These are phyloP conservation scores for Orcinus orca DNA, from an alignment of 2,113 vertebrate species.

Conservation along the genomic window DNA sequence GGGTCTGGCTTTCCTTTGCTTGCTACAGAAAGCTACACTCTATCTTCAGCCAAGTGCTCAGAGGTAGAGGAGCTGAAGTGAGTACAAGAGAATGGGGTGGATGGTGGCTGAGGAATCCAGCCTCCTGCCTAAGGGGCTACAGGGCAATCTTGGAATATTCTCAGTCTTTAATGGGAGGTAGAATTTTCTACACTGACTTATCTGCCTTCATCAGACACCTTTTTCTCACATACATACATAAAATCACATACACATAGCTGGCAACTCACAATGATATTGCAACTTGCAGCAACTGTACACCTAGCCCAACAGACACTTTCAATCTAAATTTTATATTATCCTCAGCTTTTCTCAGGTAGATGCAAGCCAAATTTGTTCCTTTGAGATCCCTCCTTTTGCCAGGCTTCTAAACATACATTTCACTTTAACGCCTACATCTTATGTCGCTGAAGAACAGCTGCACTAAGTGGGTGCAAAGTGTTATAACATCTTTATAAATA, in stretches of 20 bases:
- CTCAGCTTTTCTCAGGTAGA: background rate
- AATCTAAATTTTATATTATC: background rate
- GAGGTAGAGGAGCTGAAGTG: constrained; percentile 72
- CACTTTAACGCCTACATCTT: constrained; percentile 25
- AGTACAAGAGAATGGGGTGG: background rate
- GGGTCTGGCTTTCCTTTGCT: constrained; percentile 26
- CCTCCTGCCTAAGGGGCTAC: background rate
- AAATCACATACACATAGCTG: background rate
- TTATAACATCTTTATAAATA: constrained; percentile 67
- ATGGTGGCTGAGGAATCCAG: background rate
- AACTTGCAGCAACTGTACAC: background rate
- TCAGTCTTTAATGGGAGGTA: constrained; percentile 59
- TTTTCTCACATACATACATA: background rate
- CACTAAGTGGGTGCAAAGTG: constrained; percentile 39
- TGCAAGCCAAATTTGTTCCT: background rate
- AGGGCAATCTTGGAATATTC: background rate
- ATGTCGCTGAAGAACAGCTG: constrained; percentile 39
- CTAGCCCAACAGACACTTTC: background rate
- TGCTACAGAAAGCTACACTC: constrained; percentile 35
- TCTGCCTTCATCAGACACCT: constrained; percentile 2
- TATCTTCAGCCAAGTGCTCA: constrained; percentile 58
- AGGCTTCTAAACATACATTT: constrained; percentile 33
- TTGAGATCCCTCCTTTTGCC: background rate
- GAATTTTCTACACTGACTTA: background rate
- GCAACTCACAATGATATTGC: background rate